Evolutionary conservation across 1,140 invertebrate species (phyloP), one percentile per base, ranked within the genome.

Genomic region (Platorchestia sp.): DNA sequence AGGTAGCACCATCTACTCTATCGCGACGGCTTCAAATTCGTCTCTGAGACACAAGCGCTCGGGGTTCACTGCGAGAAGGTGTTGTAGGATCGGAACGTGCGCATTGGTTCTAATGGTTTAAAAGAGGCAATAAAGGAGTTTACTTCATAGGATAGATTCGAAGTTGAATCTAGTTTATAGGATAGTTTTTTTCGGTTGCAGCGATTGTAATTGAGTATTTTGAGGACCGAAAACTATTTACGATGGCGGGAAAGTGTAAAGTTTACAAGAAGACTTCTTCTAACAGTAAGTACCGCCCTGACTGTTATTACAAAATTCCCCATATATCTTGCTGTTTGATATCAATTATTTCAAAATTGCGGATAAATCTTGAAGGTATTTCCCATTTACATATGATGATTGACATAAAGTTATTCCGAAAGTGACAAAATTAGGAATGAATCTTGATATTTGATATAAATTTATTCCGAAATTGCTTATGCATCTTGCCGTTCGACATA

Each of bases 251-350:
- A 44, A 93, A 45, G 45, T 93, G 43, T 41, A 93, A 93, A 47
- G 91, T 93, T 5, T 93, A 93, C 45, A 93, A 93, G 91, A 93
- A 93, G n/a, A 93, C 91, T 36, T 44, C 91, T 44, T 45, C 91
- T 10, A 93, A 93, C 91, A 45, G 91, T 93, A 93, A 93, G 91
- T 93, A 14, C 41, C 53, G 14, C 53, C 14, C 53, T 75, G 53
- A 75, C 14, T 75, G 14, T 75, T 16, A 75, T 36, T 75, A 36
- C 53, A 75, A 75, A 75, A 16, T 16, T 75, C 53, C 14, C 36
- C n/a, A n/a, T n/a, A n/a, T n/a, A n/a, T n/a, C n/a, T n/a, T n/a
- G n/a, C n/a, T n/a, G n/a, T n/a, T n/a, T n/a, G n/a, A n/a, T n/a
- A n/a, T n/a, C n/a, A n/a, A n/a, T n/a, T n/a, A n/a, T n/a, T n/a